Percentiles rank a stretch among this genome's conserved stretches.
Conservation (phyloP, 2,888 invertebrate species). For the Zele albiditarsus region DNA sequence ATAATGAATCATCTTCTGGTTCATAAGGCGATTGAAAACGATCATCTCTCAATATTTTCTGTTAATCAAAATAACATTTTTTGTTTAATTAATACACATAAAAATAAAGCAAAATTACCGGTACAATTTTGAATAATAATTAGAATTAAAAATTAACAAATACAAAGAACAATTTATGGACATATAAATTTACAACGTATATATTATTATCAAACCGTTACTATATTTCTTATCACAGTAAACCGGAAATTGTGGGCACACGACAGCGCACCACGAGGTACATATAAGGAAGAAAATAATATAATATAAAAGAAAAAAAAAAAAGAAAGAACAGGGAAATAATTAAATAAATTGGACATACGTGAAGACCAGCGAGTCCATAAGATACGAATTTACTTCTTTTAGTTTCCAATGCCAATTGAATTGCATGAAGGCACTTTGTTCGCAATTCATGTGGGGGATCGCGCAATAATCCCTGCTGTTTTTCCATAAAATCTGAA, state of each 20-base stretch:
- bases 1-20: conserved; percentile 92
- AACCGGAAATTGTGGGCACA: conserved; percentile 25
- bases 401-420: conserved; percentile 90
- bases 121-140: no score
- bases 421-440: conserved; percentile 88
- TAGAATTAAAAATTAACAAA: background rate
- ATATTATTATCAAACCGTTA: background rate
- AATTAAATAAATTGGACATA: conserved; percentile 73
- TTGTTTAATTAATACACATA: no score
- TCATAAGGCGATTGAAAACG: conserved; percentile 92
- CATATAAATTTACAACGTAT: background rate
- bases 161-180: background rate
- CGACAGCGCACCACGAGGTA: background rate
- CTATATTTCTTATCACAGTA: conserved; percentile 16
- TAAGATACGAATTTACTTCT: conserved; percentile 87
- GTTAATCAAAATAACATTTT: conserved; percentile 52
- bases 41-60: conserved; percentile 94
- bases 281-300: conserved; percentile 15
- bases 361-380: conserved; percentile 92
- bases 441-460: conserved; percentile 89
- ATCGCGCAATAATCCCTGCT: conserved; percentile 85
- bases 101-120: no score
- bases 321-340: no score
- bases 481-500: conserved; percentile 86
- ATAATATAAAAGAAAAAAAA: conserved; percentile 17